Conservation (phyloP, 2,888 invertebrate genomes). For the Agonopterix subpropinquella region DNA sequence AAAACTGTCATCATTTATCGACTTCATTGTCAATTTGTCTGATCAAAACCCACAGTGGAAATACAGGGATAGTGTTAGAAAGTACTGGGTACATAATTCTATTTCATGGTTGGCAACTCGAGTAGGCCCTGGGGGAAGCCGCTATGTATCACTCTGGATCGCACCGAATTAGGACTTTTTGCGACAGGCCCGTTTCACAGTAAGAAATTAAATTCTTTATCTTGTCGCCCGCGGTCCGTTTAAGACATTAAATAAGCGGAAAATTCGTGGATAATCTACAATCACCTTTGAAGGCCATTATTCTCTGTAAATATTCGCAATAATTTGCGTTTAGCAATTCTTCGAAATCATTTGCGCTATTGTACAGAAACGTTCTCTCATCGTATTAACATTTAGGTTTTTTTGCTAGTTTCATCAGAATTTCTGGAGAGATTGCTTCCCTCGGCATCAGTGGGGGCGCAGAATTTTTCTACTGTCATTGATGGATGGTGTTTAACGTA, state of each 20-base stretch:
- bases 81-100: constrained; percentile 18
- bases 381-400: too few species aligned
- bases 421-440: neutral
- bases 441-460: constrained; percentile 4
- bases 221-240: neutral
- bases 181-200: constrained; percentile 7
- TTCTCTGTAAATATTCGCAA: too few species aligned
- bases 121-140: constrained; percentile 9
- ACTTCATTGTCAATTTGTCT: too few species aligned
- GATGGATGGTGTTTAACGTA: constrained; percentile 36
- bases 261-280: constrained; percentile 1
- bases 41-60: constrained; percentile 11
- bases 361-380: too few species aligned
- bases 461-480: constrained; percentile 40
- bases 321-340: too few species aligned
- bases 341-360: too few species aligned
- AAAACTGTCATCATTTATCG: too few species aligned
- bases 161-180: constrained; percentile 10
- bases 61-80: constrained; percentile 6
- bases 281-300: neutral
- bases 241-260: neutral
- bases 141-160: constrained; percentile 15
- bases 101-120: constrained; percentile 25
- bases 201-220: constrained; percentile 5
- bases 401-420: too few species aligned